Base-by-base conservation (phyloP, 1,140 invertebrate genomes). In the Panagrolaimus sp. region DNA sequence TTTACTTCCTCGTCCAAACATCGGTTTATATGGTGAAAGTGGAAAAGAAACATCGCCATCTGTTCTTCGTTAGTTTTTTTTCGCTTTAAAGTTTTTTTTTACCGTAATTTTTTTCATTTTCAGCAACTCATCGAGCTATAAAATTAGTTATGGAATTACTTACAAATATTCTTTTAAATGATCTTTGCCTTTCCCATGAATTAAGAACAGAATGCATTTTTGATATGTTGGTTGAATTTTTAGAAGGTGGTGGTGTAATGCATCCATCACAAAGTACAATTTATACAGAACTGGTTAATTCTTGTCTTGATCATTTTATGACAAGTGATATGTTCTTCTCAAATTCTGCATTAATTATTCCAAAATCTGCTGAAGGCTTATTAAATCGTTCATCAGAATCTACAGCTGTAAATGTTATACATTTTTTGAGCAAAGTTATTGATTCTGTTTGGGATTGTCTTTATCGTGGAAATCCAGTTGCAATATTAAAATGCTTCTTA, bases 401-500 rank as follows among this genome's bases (percentile, higher is more conserved):
- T 14, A 75, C 75, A 4, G 67, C 74, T 87, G 91, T 69, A 16
- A 75, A 79, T 61, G 74, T 75, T 13, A 48, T 75, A n/a, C 76
- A 96, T 80, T 87, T 96, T 67, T 90, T 91, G 0, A 90, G 91
- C 0, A 87, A 94, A 74, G 88, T 97, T 46, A 93, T 98, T 3
- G 95, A 98, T 81, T 96, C 96, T 85, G 85, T 98, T 57, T 98
- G 95, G 95, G 92, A 96, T 85, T 92, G 92, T 43, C 63, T 82
- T 7, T 73, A 80, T 44, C 48, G 67, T n/a, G 68, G 73, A 16
- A 72, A 78, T 83, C 85, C 73, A 73, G 79, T 65, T 80, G 83
- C 73, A 76, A 82, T 74, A 83, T 82, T 84, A 78, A 84, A 79
- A 45, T 74, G 74, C 61, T 71, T 82, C 66, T 27, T 84, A 9